Conservation (phyloP, 2,797 vertebrate species). For the Argentina silus region DNA sequence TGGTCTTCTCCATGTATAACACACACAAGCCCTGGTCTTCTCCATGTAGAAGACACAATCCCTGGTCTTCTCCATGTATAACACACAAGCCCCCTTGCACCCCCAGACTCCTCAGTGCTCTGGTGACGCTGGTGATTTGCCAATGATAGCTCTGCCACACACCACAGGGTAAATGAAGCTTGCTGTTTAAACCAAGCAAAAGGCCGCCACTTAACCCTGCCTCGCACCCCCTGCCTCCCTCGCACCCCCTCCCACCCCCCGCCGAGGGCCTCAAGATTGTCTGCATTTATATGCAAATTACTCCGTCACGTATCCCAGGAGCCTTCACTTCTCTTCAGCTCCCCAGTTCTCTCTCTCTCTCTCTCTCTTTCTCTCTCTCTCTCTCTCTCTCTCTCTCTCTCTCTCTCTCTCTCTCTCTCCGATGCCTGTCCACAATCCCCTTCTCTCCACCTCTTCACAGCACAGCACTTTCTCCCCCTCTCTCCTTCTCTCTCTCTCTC, state of each 20-base stretch:
- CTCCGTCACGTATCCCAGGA: slow-evolving; percentile 50
- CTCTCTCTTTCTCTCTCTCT: not conserved
- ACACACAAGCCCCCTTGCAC: slow-evolving; percentile 11
- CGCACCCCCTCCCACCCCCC: slow-evolving; percentile 61
- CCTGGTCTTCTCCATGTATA: not conserved
- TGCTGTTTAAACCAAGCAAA: slow-evolving; percentile 70
- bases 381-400: slow-evolving; percentile 14
- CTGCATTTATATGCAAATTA: slow-evolving; percentile 74
- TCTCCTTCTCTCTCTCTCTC: not conserved
- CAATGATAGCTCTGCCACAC: slow-evolving; percentile 73
- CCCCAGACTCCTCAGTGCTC: slow-evolving; percentile 6
- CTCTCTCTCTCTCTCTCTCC: not conserved
- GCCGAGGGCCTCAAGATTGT: slow-evolving; percentile 58
- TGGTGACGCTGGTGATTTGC: slow-evolving; percentile 65
- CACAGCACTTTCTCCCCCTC: not conserved
- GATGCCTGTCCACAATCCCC: not conserved
- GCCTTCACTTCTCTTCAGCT: slow-evolving; percentile 15
- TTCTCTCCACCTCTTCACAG: not conserved
- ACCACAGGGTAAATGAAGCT: slow-evolving; percentile 73
- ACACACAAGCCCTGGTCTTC: too few relatives aligned
- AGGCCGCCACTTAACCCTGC: slow-evolving; percentile 71
- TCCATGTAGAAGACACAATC: too few relatives aligned
- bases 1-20: too few relatives aligned
- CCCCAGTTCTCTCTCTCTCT: not conserved
- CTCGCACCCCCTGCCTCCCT: slow-evolving; percentile 17